These are phyloP conservation scores for Odocoileus hemionus DNA, from an alignment of 2,113 vertebrate genomes.

Conservation along the genomic window DNA sequence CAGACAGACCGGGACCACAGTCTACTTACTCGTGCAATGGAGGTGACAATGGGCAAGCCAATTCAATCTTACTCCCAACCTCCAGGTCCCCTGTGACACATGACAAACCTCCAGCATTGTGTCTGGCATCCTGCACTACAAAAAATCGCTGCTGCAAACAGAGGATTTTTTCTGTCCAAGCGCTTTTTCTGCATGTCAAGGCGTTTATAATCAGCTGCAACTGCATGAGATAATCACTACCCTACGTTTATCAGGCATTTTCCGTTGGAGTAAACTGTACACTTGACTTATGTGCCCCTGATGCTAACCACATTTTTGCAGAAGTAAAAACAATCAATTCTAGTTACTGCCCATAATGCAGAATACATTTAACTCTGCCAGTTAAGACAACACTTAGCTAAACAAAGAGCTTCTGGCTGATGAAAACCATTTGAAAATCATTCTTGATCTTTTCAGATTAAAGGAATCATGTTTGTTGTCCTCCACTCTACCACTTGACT, in stretches of 20 bases:
- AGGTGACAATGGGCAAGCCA: not conserved
- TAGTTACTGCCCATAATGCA: not conserved
- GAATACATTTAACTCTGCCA: not conserved
- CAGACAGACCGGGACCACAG: not conserved
- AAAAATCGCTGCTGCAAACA: fast-evolving
- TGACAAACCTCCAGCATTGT: not conserved
- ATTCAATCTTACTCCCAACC: too few species aligned
- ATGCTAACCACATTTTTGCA: not conserved
- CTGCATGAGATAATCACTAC: too few species aligned
- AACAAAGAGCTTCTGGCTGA: not conserved
- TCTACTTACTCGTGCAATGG: not conserved
- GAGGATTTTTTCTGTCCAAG: not conserved
- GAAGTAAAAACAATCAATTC: constrained; percentile 24
- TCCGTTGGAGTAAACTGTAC: not conserved
- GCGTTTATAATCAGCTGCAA: not conserved
- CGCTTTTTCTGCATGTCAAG: not conserved
- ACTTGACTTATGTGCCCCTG: not conserved
- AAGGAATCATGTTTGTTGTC: not conserved
- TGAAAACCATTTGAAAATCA: not conserved
- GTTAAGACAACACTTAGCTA: not conserved
- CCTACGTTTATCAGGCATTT: not conserved
- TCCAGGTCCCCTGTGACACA: not conserved
- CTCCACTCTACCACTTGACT: fast-evolving
- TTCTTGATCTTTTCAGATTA: not conserved
- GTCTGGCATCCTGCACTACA: not conserved